These are phyloP conservation scores for Lacanobia oleracea DNA, from an alignment of 2,888 invertebrate species.

Conservation along the genomic window DNA sequence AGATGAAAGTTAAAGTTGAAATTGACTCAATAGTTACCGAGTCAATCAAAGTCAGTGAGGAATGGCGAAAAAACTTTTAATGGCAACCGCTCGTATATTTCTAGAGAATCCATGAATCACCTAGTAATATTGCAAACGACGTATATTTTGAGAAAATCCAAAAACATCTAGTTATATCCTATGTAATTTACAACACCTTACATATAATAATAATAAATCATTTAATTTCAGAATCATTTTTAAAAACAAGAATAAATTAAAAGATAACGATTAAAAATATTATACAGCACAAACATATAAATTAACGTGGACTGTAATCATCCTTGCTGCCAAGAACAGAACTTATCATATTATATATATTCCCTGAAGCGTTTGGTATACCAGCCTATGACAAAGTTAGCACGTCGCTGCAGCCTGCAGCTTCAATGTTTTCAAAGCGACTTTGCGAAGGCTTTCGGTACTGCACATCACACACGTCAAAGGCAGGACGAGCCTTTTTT, in stretches of 20 bases:
- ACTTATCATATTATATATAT: neutral
- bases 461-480: constrained; percentile 36
- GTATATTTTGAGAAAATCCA: neutral
- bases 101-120: too few relatives aligned
- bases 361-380: constrained; percentile 18
- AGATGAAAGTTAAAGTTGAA: too few relatives aligned
- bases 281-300: too few relatives aligned
- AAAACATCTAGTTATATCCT: neutral
- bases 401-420: constrained; percentile 2
- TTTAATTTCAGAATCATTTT: too few relatives aligned
- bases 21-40: too few relatives aligned
- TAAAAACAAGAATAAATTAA: too few relatives aligned
- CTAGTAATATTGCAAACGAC: neutral
- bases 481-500: constrained; percentile 28
- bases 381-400: constrained; percentile 11
- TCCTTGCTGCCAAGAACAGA: neutral
- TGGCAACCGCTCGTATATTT: too few relatives aligned
- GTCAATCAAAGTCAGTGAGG: too few relatives aligned
- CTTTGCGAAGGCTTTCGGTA: constrained; percentile 22
- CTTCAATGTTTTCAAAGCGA: constrained; percentile 33
- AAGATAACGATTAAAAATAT: too few relatives aligned
- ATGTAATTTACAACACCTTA: neutral
- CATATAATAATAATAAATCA: too few relatives aligned
- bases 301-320: neutral
- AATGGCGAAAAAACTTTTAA: too few relatives aligned